Evolutionary conservation across 2,113 vertebrate species (phyloP).

Genomic region (Vidua chalybeata): DNA sequence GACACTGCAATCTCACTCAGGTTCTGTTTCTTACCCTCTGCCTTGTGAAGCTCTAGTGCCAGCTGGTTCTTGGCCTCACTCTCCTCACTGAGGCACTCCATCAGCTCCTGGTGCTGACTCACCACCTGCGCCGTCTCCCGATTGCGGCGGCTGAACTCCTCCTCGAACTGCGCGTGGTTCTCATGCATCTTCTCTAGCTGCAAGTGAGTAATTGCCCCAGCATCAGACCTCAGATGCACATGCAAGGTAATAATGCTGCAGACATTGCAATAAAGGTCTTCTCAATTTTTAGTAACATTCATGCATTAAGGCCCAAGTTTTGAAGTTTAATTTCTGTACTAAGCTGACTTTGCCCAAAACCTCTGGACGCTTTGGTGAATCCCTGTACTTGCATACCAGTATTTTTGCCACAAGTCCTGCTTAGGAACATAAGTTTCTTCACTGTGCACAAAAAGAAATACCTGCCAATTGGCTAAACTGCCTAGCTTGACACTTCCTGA

Average conservation of each 20-base stretch:
- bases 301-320: background rate
- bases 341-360: background rate
- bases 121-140: slow-evolving; percentile 78
- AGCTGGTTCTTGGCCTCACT: slow-evolving; percentile 78
- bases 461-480: background rate
- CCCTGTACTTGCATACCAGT: background rate
- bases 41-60: slow-evolving; percentile 86
- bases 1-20: background rate
- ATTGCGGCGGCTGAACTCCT: slow-evolving; percentile 78
- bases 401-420: background rate
- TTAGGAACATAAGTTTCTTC: background rate
- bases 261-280: background rate
- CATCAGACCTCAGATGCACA: background rate
- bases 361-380: background rate
- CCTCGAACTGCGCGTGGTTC: slow-evolving; percentile 78
- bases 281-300: background rate
- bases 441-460: background rate
- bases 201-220: background rate
- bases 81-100: slow-evolving; percentile 82
- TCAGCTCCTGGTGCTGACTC: slow-evolving; percentile 80
- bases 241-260: background rate
- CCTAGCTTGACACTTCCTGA: background rate
- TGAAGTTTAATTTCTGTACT: background rate
- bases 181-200: slow-evolving; percentile 86
- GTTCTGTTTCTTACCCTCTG: slow-evolving; percentile 79